Conservation (phyloP, 2,113 vertebrate genomes). For the Sinocyclocheilus grahami region DNA sequence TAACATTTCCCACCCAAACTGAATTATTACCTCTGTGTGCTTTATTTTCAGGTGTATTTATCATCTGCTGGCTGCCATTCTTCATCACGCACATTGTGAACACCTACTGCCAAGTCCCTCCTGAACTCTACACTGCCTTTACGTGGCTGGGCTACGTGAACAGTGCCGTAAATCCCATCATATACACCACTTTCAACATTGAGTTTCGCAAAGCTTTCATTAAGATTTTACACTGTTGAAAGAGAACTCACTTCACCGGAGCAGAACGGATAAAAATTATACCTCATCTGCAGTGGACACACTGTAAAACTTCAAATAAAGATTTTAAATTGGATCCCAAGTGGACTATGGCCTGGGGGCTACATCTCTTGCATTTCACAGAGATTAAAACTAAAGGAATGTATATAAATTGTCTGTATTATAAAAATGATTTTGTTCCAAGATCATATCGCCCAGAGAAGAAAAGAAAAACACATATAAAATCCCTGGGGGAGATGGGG, state of each 20-base stretch:
- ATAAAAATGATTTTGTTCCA: not conserved
- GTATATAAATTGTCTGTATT: constrained; percentile 52
- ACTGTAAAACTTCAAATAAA: constrained; percentile 10
- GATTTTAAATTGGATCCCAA: not conserved
- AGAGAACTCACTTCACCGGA: constrained; percentile 21
- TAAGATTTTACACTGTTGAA: constrained; percentile 96
- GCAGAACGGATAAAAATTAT: constrained; percentile 7
- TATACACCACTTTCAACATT: constrained; percentile 97
- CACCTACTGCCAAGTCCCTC: constrained; percentile 92
- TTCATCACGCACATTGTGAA: constrained; percentile 99
- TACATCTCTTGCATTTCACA: constrained; percentile 4
- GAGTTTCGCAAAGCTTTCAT: constrained; percentile 98
- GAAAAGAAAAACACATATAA: not conserved
- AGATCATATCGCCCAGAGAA: constrained; percentile 18
- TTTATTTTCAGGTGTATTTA: constrained; percentile 88
- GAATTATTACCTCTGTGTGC: constrained; percentile 10
- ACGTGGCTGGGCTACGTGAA: constrained; percentile 99
- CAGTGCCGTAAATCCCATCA: constrained; percentile 97
- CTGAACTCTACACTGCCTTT: constrained; percentile 92
- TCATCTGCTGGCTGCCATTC: constrained; percentile 98
- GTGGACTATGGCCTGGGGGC: not conserved
- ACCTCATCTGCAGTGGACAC: not conserved
- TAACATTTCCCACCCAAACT: not conserved
- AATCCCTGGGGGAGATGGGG: not conserved
- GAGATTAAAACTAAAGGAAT: constrained; percentile 20